A percentile compares a stretch with the other conserved stretches of the same genome.
These are phyloP conservation scores for Drosophila tanythrix DNA, from an alignment of 2,888 invertebrate genomes.

Conservation along the genomic window DNA sequence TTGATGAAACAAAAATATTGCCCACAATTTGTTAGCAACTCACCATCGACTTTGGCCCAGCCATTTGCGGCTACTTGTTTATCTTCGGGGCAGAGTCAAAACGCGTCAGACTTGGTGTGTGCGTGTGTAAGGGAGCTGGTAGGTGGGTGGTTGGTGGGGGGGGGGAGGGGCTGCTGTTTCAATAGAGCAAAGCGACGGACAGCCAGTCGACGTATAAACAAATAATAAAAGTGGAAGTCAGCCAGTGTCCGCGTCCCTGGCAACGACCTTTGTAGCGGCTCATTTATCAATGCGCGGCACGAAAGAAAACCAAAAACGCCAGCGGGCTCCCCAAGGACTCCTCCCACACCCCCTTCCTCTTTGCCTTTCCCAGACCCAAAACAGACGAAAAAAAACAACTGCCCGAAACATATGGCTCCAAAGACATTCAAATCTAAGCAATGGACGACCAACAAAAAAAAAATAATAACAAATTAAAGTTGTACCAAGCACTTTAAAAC, in stretches of 20 bases:
- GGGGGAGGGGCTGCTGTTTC: slow-evolving; percentile 46
- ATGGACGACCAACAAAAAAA: background rate
- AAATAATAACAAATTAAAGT: slow-evolving; percentile 70
- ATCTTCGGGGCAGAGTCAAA: slow-evolving; percentile 48
- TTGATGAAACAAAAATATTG: slow-evolving; percentile 81
- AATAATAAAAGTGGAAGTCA: slow-evolving; percentile 70
- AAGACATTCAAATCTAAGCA: slow-evolving; percentile 32
- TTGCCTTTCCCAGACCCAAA: slow-evolving; percentile 24
- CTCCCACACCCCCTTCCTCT: background rate
- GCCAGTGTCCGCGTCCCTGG: slow-evolving; percentile 68
- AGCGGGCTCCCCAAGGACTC: slow-evolving; percentile 23
- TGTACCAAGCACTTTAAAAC: slow-evolving; percentile 60
- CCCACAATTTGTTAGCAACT: slow-evolving; percentile 77
- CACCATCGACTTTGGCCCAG: slow-evolving; percentile 50
- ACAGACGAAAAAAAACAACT: slow-evolving; percentile 15
- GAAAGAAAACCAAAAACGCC: slow-evolving; percentile 53
- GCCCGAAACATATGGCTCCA: slow-evolving; percentile 50
- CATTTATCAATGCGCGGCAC: slow-evolving; percentile 72
- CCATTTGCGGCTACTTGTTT: slow-evolving; percentile 79
- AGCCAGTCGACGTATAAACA: slow-evolving; percentile 71
- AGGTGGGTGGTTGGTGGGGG: background rate
- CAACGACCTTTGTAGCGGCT: slow-evolving; percentile 75
- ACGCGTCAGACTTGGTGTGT: background rate
- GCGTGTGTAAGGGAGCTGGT: background rate
- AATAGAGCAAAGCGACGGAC: slow-evolving; percentile 66